Percentiles rank a stretch among this genome's conserved stretches.
Conservation (phyloP, 2,888 invertebrate genomes). For the Apamea monoglypha region DNA sequence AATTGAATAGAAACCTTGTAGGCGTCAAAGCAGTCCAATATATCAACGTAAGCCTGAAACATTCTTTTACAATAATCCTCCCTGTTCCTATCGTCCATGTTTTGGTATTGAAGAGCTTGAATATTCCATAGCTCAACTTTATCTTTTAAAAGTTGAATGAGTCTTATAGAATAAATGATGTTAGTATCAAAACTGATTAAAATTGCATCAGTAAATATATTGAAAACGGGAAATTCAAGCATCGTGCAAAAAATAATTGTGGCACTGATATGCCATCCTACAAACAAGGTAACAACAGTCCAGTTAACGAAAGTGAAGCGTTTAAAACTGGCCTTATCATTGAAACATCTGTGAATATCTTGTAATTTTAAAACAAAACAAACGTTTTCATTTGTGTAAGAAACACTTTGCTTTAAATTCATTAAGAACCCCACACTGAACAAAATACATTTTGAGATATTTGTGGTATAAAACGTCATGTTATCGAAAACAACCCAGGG, state of each 20-base stretch:
- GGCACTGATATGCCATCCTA: not conserved
- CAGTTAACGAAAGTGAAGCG: not conserved
- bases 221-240: too few species aligned
- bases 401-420: not conserved
- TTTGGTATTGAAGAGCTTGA: not conserved
- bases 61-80: not conserved
- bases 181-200: conserved; percentile 25
- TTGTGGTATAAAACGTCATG: too few species aligned
- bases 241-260: not conserved
- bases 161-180: conserved; percentile 24
- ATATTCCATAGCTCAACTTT: conserved; percentile 48
- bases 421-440: not conserved
- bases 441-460: not conserved
- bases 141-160: conserved; percentile 27
- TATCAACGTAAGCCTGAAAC: conserved; percentile 27
- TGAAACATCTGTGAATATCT: conserved; percentile 16
- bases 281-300: not conserved
- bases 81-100: not conserved
- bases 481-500: not conserved
- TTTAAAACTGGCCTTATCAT: not conserved
- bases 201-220: not conserved
- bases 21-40: conserved; percentile 34
- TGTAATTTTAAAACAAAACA: conserved; percentile 20
- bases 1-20: conserved; percentile 3
- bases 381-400: not conserved